These are phyloP conservation scores for Sparus aurata DNA, from an alignment of 2,797 vertebrate genomes.

Conservation along the genomic window DNA sequence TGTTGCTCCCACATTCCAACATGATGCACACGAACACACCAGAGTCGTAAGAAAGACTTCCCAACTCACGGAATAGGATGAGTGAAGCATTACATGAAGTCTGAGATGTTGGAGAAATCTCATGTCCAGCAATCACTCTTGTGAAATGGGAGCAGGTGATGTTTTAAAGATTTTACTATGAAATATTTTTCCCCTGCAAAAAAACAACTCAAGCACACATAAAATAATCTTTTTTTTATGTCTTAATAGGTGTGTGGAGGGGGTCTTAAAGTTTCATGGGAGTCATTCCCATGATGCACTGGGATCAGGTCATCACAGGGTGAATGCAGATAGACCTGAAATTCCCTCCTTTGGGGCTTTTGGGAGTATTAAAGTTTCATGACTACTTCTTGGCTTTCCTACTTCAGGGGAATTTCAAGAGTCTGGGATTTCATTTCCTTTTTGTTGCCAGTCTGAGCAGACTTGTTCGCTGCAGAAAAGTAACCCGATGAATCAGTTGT, in stretches of 20 bases:
- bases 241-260: not conserved
- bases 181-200: too few relatives aligned
- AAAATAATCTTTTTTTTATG: too few relatives aligned
- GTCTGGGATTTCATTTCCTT: not conserved
- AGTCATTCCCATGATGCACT: conserved; percentile 23
- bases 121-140: too few relatives aligned
- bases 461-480: not conserved
- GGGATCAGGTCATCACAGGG: conserved; percentile 6
- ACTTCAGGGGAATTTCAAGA: not conserved
- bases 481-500: not conserved
- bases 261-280: not conserved
- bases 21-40: too few relatives aligned
- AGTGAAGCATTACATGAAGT: too few relatives aligned
- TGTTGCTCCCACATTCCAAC: too few relatives aligned
- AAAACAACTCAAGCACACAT: too few relatives aligned
- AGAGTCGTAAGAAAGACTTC: too few relatives aligned
- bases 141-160: too few relatives aligned
- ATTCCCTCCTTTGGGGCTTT: conserved; percentile 1
- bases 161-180: too few relatives aligned
- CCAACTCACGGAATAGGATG: too few relatives aligned
- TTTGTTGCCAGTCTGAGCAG: not conserved
- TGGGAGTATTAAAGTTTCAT: not conserved
- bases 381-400: not conserved
- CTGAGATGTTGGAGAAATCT: too few relatives aligned
- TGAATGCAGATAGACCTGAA: not conserved